Percentiles rank a stretch among this genome's conserved stretches.
phyloP scores from a whole-genome alignment of 2,113 vertebrate species.

The Crocuta crocuta region DNA sequence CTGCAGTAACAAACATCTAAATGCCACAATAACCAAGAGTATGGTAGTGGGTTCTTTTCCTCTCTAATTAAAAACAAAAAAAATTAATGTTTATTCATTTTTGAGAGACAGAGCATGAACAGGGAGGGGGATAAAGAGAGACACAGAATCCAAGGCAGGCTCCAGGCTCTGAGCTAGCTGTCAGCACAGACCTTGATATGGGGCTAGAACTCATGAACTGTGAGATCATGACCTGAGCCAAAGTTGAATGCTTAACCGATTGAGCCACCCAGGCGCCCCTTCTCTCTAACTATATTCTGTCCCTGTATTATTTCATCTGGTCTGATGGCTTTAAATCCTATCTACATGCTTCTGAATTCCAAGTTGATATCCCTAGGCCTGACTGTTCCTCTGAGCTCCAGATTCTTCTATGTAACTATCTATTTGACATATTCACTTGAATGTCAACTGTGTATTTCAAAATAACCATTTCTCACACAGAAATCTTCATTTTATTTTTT shows the following conservation, averaged over 20 bases:
- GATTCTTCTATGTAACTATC: not conserved
- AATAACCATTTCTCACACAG: not conserved
- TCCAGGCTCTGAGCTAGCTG: too few species aligned
- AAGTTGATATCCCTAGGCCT: not conserved
- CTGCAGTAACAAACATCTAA: not conserved
- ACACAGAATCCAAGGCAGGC: too few species aligned
- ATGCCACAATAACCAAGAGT: not conserved
- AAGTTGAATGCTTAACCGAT: too few species aligned
- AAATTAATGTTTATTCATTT: too few species aligned
- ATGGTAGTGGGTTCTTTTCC: not conserved
- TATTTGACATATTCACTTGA: not conserved
- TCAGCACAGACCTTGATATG: too few species aligned
- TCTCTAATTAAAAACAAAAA: not conserved
- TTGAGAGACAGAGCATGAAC: too few species aligned
- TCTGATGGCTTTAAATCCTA: not conserved
- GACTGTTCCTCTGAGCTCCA: not conserved
- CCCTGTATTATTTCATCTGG: not conserved
- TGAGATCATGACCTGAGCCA: too few species aligned
- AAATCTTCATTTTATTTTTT: constrained; percentile 17
- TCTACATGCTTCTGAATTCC: not conserved
- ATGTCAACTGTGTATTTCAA: not conserved
- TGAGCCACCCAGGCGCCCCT: too few species aligned
- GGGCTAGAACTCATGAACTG: too few species aligned
- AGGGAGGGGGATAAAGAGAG: too few species aligned
- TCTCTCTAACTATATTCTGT: not conserved